These are phyloP conservation scores for Tokudaia tokunoshimensis DNA, from an alignment of 2,797 vertebrate genomes.

Conservation along the genomic window DNA sequence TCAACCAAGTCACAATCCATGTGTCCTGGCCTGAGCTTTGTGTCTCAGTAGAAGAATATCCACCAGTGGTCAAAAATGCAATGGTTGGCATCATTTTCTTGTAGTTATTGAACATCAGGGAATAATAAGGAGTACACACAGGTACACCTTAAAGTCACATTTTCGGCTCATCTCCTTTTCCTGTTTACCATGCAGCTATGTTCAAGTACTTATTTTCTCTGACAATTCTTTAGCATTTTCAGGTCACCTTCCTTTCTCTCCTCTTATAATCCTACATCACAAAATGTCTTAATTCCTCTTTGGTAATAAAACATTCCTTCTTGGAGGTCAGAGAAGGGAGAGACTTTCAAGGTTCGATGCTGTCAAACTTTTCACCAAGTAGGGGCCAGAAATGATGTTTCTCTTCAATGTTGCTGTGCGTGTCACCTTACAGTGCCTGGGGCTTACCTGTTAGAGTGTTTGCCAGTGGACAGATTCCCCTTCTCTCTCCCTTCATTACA, in stretches of 20 bases:
- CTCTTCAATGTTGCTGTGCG: background rate
- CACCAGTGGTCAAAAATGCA: background rate
- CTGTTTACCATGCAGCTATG: background rate
- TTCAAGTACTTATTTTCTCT: background rate
- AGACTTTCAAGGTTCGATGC: background rate
- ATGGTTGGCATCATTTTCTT: background rate
- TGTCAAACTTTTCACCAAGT: background rate
- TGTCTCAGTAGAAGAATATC: background rate
- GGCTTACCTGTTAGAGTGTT: background rate
- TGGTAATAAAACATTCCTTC: background rate
- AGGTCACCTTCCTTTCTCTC: background rate
- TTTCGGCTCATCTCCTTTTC: background rate
- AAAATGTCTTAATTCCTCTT: constrained; percentile 16
- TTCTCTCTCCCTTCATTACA: background rate
- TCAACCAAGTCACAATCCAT: background rate
- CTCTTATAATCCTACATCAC: background rate
- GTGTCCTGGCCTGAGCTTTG: background rate
- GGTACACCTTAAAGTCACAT: background rate
- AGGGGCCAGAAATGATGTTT: background rate
- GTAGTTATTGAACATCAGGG: background rate
- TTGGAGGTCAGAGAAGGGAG: background rate
- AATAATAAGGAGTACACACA: background rate
- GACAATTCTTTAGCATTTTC: background rate
- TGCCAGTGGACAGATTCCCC: background rate
- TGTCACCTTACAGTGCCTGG: background rate